phyloP scores from a whole-genome alignment of 2,113 vertebrate species.

The Phycodurus eques region DNA sequence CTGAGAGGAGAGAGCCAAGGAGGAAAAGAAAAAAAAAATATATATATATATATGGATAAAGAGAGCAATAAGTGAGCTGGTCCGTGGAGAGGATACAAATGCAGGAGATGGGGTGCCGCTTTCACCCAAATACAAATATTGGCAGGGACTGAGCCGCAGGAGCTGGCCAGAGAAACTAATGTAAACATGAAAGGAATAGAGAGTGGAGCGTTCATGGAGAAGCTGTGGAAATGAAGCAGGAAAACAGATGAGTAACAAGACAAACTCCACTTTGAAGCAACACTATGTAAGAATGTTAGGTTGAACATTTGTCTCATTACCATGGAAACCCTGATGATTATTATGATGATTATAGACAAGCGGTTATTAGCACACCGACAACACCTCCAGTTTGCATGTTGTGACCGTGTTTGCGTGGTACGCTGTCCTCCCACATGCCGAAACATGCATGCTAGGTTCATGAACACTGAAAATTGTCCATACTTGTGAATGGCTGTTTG shows the following conservation, averaged over 20 bases:
- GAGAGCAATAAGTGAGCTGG: conserved; percentile 33
- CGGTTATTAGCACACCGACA: too few relatives aligned
- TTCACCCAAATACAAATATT: conserved; percentile 44
- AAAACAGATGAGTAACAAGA: conserved; percentile 40
- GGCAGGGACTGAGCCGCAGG: conserved; percentile 29
- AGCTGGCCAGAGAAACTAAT: conserved; percentile 46
- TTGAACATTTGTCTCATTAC: background rate
- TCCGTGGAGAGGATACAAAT: conserved; percentile 33
- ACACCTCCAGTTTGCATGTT: too few relatives aligned
- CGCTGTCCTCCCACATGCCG: too few relatives aligned
- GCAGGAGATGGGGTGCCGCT: conserved; percentile 32
- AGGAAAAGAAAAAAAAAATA: background rate
- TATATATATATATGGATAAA: background rate
- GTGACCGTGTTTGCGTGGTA: too few relatives aligned
- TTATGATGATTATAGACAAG: too few relatives aligned
- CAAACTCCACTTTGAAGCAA: conserved; percentile 17
- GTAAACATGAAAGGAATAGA: conserved; percentile 57
- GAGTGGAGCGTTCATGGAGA: conserved; percentile 41
- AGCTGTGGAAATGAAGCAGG: conserved; percentile 39
- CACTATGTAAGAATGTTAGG: conserved; percentile 5
- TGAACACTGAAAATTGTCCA: too few relatives aligned
- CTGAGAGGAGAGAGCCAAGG: conserved; percentile 12
- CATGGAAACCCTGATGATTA: background rate
- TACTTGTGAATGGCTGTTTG: too few relatives aligned
- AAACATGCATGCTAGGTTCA: too few relatives aligned